Percentiles rank a stretch among this genome's conserved stretches.
phyloP scores from a whole-genome alignment of 2,113 vertebrate genomes.

The Varanus salvator region DNA sequence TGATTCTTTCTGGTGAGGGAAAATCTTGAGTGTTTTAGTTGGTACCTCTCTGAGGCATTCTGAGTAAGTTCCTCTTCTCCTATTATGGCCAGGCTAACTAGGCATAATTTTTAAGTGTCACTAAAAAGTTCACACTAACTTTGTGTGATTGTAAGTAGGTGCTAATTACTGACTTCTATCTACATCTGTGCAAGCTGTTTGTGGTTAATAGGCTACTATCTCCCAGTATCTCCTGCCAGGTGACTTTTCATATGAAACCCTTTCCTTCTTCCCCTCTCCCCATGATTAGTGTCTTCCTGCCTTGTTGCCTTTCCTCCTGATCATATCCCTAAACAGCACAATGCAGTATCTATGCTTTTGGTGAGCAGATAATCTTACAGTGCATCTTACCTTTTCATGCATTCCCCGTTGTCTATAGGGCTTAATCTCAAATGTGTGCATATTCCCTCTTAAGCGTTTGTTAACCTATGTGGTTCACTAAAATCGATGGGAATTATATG shows the following conservation, averaged over 20 bases:
- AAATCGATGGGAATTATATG: background rate
- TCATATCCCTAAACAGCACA: background rate
- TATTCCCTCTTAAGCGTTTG: background rate
- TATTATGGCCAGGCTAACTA: constrained; percentile 24
- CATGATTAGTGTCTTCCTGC: too few relatives aligned
- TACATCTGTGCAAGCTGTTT: too few relatives aligned
- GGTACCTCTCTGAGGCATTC: constrained; percentile 22
- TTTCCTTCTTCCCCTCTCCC: too few relatives aligned
- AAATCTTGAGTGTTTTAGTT: constrained; percentile 26
- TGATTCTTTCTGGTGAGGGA: constrained; percentile 36
- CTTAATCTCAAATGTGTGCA: background rate
- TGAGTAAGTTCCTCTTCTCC: constrained; percentile 3
- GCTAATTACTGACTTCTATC: background rate
- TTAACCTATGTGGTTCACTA: background rate
- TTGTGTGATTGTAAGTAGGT: background rate
- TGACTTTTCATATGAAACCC: background rate
- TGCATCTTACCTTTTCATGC: background rate
- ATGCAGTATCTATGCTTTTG: background rate
- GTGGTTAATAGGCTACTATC: background rate
- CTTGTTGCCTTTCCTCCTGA: too few relatives aligned
- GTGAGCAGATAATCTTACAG: background rate
- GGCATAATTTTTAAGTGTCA: constrained; percentile 15
- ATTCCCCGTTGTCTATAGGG: background rate
- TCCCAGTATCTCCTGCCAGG: background rate
- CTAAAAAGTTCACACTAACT: background rate